Evolutionary conservation across 1,140 invertebrate species (phyloP).

Genomic region (Drosophila ohnishii): DNA sequence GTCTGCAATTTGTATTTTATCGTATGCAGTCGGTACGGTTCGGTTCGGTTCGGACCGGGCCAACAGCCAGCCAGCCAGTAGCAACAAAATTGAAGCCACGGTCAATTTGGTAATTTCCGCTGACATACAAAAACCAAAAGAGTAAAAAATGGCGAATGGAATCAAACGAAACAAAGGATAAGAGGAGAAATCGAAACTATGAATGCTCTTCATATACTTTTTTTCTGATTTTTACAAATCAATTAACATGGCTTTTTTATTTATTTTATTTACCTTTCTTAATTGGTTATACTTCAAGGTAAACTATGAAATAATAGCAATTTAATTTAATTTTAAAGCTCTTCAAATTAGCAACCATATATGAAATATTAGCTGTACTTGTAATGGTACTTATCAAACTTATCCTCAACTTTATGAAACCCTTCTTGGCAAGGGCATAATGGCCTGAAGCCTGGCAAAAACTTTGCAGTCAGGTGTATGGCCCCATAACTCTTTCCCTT

Average conservation of each 20-base stretch:
- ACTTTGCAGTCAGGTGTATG: slow-evolving; percentile 29
- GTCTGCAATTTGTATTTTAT: slow-evolving; percentile 79
- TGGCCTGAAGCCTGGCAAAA: slow-evolving; percentile 19
- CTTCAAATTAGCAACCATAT: background rate
- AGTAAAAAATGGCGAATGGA: slow-evolving; percentile 9
- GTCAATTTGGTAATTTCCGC: slow-evolving; percentile 78
- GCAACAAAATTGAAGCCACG: slow-evolving; percentile 73
- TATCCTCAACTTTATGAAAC: background rate
- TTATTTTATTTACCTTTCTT: background rate
- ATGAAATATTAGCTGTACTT: background rate
- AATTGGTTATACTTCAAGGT: background rate
- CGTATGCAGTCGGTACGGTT: slow-evolving; percentile 50
- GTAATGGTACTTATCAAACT: background rate
- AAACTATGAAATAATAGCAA: background rate
- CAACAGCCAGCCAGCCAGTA: background rate
- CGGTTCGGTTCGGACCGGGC: background rate
- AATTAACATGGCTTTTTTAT: background rate
- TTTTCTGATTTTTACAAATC: background rate
- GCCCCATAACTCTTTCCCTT: slow-evolving; percentile 36
- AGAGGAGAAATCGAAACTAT: background rate
- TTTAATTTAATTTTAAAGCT: background rate
- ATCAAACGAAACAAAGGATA: background rate
- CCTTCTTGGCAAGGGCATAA: slow-evolving; percentile 7
- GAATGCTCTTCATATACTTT: slow-evolving; percentile 1
- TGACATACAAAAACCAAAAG: slow-evolving; percentile 58